These are phyloP conservation scores for Glossophaga mutica DNA, from an alignment of 2,797 vertebrate genomes.

Conservation along the genomic window DNA sequence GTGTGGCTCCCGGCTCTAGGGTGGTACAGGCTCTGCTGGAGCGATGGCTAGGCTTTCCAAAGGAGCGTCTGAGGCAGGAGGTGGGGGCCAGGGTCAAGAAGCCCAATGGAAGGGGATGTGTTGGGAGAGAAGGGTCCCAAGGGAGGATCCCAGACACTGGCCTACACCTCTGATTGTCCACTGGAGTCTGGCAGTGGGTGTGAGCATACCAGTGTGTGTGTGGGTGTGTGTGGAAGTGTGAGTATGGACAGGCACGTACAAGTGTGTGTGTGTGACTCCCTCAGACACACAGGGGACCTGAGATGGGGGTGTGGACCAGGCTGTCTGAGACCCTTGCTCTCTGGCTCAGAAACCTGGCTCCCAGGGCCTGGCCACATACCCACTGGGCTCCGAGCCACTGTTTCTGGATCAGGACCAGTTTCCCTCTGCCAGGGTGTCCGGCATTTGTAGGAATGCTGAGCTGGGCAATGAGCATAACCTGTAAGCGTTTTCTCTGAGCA, in stretches of 20 bases:
- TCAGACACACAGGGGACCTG: background rate
- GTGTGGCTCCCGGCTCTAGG: too few species aligned
- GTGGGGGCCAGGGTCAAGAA: background rate
- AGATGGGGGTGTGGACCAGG: background rate
- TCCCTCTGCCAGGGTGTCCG: background rate
- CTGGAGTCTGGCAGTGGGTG: accelerated
- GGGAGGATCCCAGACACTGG: background rate
- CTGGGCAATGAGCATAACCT: background rate
- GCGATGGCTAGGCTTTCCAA: background rate
- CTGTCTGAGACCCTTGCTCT: background rate
- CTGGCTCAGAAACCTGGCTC: slow-evolving; percentile 8
- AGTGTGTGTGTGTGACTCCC: background rate
- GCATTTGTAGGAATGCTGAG: background rate
- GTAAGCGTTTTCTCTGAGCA: background rate
- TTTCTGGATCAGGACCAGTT: background rate
- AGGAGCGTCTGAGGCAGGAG: background rate
- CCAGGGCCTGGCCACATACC: background rate
- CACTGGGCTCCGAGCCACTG: background rate
- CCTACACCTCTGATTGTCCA: background rate
- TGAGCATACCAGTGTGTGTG: background rate
- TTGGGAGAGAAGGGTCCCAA: background rate
- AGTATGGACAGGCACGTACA: accelerated
- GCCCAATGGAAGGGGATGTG: background rate
- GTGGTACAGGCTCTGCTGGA: background rate
- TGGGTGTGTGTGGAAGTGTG: background rate